Base-by-base conservation (phyloP, 2,113 vertebrate species). In the Sisor rabdophorus region DNA sequence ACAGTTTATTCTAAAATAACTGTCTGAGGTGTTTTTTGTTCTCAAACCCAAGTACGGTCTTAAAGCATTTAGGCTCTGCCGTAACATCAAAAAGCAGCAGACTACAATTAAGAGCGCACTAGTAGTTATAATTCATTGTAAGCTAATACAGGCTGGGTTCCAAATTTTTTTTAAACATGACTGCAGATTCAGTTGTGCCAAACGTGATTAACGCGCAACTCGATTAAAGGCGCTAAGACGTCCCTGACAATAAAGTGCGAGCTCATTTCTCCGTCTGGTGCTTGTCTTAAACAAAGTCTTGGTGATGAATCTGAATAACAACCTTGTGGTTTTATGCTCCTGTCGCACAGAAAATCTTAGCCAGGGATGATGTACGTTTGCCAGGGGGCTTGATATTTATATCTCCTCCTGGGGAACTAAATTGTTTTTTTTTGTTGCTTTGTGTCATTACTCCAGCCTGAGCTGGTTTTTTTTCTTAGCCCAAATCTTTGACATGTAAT, bases 401-500 rank as follows among this genome's bases (percentile, higher is more conserved):
- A 78, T 69, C 69, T 44, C 50, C 17, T 22, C 60, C 55, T 4
- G 15, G 73, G 73, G 64, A 73, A 65, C 32, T 64, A 78, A 55
- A 72, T 78, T 32, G 69, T 78, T 64, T 69, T 72, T 78, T 71
- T 72, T 69, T 72, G 76, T 69, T 72, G 76, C 68, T 64, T 71
- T 63, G 76, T 63, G 58, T 64, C 76, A 77, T 71, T 71, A 58
- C 67, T 71, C 67, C 56, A 71, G 67, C 67, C 56, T 72, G 69
- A 36, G 32, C 55, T 32, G n/a, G 22, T 30, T 63, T n/a, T 47
- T 40, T 30, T 28, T 15, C 32, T 53, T 64, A 78, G 40, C 77
- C 77, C 52, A 78, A 78, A 72, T 78, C 70, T 78, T 32, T 65
- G 77, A 72, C 50, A 55, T 47, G 69, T 72, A 72, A 78, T 78